phyloP scores from a whole-genome alignment of 2,113 vertebrate genomes.

The Chaetorhynchus papuensis region DNA sequence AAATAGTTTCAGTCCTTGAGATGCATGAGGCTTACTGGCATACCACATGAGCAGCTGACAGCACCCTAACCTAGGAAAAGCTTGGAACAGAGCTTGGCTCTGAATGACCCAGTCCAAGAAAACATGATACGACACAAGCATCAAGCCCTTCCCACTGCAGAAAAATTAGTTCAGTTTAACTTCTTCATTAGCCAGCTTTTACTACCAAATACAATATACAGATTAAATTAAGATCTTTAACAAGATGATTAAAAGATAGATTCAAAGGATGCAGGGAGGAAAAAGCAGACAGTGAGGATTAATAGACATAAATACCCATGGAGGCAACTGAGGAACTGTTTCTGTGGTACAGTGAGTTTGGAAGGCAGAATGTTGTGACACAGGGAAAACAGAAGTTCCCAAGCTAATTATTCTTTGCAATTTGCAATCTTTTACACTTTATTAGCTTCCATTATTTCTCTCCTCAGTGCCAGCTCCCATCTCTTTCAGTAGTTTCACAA shows the following conservation, averaged over 20 bases:
- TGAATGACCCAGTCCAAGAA: not conserved
- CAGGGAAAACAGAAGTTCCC: not conserved
- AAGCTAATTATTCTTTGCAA: not conserved
- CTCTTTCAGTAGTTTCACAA: not conserved
- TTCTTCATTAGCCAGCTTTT: not conserved
- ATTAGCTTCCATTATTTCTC: not conserved
- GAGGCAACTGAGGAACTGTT: not conserved
- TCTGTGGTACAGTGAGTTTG: not conserved
- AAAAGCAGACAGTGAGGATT: not conserved
- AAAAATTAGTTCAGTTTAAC: not conserved
- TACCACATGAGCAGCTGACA: not conserved
- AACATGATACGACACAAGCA: not conserved
- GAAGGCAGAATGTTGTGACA: not conserved
- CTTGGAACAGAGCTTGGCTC: not conserved
- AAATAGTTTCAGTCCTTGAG: constrained; percentile 24
- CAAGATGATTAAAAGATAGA: not conserved
- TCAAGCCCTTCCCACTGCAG: not conserved
- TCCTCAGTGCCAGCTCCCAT: not conserved
- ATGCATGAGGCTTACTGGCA: not conserved
- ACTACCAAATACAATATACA: not conserved
- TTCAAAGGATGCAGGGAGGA: not conserved
- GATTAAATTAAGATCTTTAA: not conserved
- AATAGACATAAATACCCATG: not conserved
- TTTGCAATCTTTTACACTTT: not conserved
- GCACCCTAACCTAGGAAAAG: not conserved